Evolutionary conservation across 2,888 invertebrate genomes (phyloP).

Genomic region (Ophonus ardosiacus): DNA sequence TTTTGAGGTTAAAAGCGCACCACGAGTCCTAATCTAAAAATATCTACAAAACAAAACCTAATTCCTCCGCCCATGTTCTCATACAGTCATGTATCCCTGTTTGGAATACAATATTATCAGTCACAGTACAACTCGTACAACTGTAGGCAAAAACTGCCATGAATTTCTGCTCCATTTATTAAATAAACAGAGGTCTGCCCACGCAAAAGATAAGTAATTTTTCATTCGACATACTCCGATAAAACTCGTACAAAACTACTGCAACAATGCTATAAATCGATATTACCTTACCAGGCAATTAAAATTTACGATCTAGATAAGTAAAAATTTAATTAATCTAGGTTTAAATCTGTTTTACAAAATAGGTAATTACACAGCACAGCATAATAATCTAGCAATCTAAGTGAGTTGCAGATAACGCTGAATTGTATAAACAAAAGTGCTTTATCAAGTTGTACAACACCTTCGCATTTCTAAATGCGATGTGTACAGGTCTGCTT

Average conservation of each 20-base stretch:
- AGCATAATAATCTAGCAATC: constrained; percentile 22
- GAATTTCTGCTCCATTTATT: constrained; percentile 32
- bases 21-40: constrained; percentile 33
- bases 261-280: constrained; percentile 33
- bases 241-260: constrained; percentile 8
- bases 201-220: constrained; percentile 27
- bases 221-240: constrained; percentile 20
- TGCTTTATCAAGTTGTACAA: constrained; percentile 14
- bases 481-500: constrained; percentile 20
- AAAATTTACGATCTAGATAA: constrained; percentile 24
- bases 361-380: constrained; percentile 35
- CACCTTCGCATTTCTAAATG: constrained; percentile 42
- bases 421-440: constrained; percentile 56
- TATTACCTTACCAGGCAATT: not conserved
- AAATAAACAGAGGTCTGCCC: constrained; percentile 46
- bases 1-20: constrained; percentile 29
- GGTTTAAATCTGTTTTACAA: constrained; percentile 5
- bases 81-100: constrained; percentile 46
- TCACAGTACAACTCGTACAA: constrained; percentile 45
- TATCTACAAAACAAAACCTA: constrained; percentile 46
- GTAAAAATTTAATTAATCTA: constrained; percentile 18
- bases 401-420: constrained; percentile 41
- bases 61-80: constrained; percentile 27
- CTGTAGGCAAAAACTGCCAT: constrained; percentile 14
- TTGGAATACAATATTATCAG: constrained; percentile 43